These are phyloP conservation scores for Dynastes maya DNA, from an alignment of 2,888 invertebrate genomes.

Conservation along the genomic window DNA sequence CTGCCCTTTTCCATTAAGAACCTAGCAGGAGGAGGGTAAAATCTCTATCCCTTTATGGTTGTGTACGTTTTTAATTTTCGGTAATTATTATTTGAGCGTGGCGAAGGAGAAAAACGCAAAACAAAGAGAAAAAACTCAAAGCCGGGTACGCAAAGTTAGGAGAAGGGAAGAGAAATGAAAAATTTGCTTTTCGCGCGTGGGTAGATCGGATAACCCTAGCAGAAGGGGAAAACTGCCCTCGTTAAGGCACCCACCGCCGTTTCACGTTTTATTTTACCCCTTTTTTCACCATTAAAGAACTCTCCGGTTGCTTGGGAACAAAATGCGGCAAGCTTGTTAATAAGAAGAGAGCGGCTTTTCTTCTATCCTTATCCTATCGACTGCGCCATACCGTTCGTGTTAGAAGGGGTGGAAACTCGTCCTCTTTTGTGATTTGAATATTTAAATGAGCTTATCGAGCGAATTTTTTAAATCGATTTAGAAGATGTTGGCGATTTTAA, in stretches of 20 bases:
- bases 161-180: neutral
- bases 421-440: neutral
- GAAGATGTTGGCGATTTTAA: neutral
- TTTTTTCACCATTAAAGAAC: conserved; percentile 21
- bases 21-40: neutral
- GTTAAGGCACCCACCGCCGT: neutral
- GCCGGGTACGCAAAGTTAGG: neutral
- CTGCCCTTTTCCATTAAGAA: too few relatives aligned
- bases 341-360: conserved; percentile 3
- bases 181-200: conserved; percentile 5
- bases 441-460: neutral
- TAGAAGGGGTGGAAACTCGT: neutral
- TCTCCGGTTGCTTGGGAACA: neutral
- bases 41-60: neutral
- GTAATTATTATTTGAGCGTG: neutral
- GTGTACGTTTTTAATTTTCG: neutral
- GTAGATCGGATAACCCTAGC: conserved; percentile 4
- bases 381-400: neutral
- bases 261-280: conserved; percentile 7
- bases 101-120: neutral
- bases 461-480: neutral
- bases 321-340: conserved; percentile 23
- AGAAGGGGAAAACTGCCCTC: neutral
- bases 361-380: neutral
- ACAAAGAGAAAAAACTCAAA: neutral